Conservation (phyloP, 1,140 invertebrate genomes). For the Bicyclus anynana region DNA sequence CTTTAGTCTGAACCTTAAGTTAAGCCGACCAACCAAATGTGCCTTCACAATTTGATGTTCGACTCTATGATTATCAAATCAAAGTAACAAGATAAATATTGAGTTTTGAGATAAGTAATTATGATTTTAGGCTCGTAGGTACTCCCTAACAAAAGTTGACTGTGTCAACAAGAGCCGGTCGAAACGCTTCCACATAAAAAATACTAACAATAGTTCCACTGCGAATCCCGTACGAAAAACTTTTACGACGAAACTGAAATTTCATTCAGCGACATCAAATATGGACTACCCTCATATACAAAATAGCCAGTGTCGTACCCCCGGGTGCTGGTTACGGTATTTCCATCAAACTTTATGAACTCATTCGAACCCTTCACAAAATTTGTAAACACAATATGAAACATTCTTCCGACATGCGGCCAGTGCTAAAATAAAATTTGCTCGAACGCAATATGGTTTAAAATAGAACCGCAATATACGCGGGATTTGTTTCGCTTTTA, state of each 20-base stretch:
- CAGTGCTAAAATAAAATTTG: constrained; percentile 15
- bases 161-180: too few species aligned
- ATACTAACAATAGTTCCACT: too few species aligned
- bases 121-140: too few species aligned
- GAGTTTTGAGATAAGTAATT: too few species aligned
- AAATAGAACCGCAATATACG: constrained; percentile 10
- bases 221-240: neutral
- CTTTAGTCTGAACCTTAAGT: too few species aligned
- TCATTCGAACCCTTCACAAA: constrained; percentile 17
- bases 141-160: too few species aligned
- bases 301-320: neutral
- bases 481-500: constrained; percentile 15
- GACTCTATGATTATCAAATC: too few species aligned
- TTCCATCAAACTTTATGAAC: constrained; percentile 29
- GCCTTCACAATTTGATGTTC: too few species aligned
- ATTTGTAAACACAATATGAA: constrained; percentile 20
- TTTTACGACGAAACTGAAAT: constrained; percentile 1
- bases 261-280: constrained; percentile 2
- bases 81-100: too few species aligned
- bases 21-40: too few species aligned
- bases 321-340: constrained; percentile 15
- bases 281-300: neutral
- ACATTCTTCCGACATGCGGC: constrained; percentile 1
- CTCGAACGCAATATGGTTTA: neutral
- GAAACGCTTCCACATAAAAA: too few species aligned